Conservation (phyloP, 1,140 invertebrate genomes). For the Melanaphis sacchari region DNA sequence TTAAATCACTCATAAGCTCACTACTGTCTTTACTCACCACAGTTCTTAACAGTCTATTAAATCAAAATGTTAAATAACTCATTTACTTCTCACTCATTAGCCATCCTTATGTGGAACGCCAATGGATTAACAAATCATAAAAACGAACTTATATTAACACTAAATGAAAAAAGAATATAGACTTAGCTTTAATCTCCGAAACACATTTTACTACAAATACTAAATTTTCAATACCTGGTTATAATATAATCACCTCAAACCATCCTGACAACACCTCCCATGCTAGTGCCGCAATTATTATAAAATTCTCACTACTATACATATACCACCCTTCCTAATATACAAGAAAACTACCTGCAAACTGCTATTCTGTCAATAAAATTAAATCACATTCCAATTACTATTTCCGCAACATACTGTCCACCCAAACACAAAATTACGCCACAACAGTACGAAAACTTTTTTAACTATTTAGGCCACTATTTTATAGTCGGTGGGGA, state of each 20-base stretch:
- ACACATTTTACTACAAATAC: too few species aligned
- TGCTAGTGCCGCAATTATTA: constrained; percentile 48
- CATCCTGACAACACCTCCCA: constrained; percentile 48
- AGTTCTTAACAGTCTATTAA: constrained; percentile 34
- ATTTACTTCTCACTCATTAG: constrained; percentile 10
- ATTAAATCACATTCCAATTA: constrained; percentile 22
- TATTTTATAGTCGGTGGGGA: constrained; percentile 47
- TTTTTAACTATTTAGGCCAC: constrained; percentile 34
- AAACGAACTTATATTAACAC: constrained; percentile 59
- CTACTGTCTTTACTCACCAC: constrained; percentile 38
- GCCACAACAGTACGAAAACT: constrained; percentile 1
- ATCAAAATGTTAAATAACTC: constrained; percentile 29
- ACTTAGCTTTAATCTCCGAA: constrained; percentile 40
- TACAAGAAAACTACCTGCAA: constrained; percentile 40
- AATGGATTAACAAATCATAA: constrained; percentile 59
- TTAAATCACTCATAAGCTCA: constrained; percentile 39
- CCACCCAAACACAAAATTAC: constrained; percentile 12
- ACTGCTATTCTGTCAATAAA: constrained; percentile 21
- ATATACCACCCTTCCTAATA: neutral
- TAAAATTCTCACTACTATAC: constrained; percentile 28
- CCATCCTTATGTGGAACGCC: constrained; percentile 59
- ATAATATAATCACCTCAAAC: constrained; percentile 3
- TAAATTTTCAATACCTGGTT: constrained; percentile 58
- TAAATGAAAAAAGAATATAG: constrained; percentile 59
- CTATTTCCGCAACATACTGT: constrained; percentile 47